Base-by-base conservation (phyloP, 92 coral and sea anemone genomes). In the Zoanthus sansibaricus region DNA sequence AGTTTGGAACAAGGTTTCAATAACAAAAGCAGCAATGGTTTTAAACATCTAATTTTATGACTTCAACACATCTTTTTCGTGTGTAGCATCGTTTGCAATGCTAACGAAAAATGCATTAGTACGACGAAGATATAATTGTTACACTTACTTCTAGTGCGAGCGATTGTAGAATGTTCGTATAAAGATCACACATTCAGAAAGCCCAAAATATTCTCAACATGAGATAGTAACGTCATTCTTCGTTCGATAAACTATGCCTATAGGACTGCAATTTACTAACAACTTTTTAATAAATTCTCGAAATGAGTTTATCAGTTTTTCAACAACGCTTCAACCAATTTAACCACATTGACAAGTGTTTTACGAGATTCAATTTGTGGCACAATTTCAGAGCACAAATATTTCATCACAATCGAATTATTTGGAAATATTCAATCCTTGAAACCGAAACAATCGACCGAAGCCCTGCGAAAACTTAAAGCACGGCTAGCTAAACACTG, bases 221-320 rank as follows among this genome's bases (percentile, higher is more conserved):
- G 18, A 62, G 42, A 16, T 14, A 9, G 12, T 62, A 17, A 5
- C 69, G 3, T 4, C 69, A 21, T 9, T 62, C 32, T 31, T 16
- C n/a, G 18, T 49, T 11, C 12, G 55, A 66, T 48, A 83, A 86
- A 88, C 89, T 89, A 88, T 37, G 93, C 91, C 80, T 69, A 49
- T 76, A 91, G 73, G 64, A 83, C 59, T 21, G 88, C 76, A 69
- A 88, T 89, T 83, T 77, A 64, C 83, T 88, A 83, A 91, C 88
- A 91, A 91, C 93, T 79, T 71, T 87, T 87, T 88, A 32, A 21
- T 47, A 76, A 58, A n/a, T 80, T 80, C 75, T 80, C 85, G 75
- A 21, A 64, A 66, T 71, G 56, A 67, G 7, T 82, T 79, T 55
- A 5, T 56, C 44, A 32, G 44, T 46, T 20, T 78, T 49, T 75